Evolutionary conservation across 2,888 invertebrate genomes (phyloP), one percentile per base, ranked within the genome.

Genomic region (Celastrina argiolus): DNA sequence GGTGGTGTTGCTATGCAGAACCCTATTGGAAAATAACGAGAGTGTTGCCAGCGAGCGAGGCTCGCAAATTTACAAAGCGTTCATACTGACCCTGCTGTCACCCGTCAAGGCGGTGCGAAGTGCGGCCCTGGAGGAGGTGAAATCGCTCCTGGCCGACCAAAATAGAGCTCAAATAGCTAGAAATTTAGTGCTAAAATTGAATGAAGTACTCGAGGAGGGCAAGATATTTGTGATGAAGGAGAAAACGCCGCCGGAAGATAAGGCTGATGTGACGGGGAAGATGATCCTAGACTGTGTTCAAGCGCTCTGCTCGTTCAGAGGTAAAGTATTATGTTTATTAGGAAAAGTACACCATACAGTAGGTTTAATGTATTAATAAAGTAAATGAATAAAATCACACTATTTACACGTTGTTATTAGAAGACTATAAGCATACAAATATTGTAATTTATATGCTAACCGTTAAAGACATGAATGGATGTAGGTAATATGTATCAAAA

Each of bases 1-100:
- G 84, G 93, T 97, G 72, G 94, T 95, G 86, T 89, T 94, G 75
- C 91, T 97, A 74, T 94, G 95, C 78, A 94, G 95, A 81, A 92
- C 92, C 70, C 88, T 97, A 51, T 85, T 97, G 63, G 91, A 94
- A 69, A 93, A 95, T 73, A 95, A 96, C 87, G 91, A 92, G 12
- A 92, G 92, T 73, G 94, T 94, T 80, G 84, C 96, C 71, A 93
- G 93, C 73, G 95, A 95, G 18, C 92, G 92, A 73, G 83, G 93
- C 18, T 93, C 93, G 2, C 94, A 95, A 0, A 83, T 97, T 63
- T 94, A 95, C 78, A 93, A 93, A 74, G 96, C 96, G 0, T 88
- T 97, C 34, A 87, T 97, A 63, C 92, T 93, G 71, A 94, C 95
- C 66, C 85, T 95, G 28, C 93, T 94, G 12, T 93, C 94, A 2